Evolutionary conservation across 2,113 vertebrate species (phyloP).

Genomic region (Rhinogobius similis): DNA sequence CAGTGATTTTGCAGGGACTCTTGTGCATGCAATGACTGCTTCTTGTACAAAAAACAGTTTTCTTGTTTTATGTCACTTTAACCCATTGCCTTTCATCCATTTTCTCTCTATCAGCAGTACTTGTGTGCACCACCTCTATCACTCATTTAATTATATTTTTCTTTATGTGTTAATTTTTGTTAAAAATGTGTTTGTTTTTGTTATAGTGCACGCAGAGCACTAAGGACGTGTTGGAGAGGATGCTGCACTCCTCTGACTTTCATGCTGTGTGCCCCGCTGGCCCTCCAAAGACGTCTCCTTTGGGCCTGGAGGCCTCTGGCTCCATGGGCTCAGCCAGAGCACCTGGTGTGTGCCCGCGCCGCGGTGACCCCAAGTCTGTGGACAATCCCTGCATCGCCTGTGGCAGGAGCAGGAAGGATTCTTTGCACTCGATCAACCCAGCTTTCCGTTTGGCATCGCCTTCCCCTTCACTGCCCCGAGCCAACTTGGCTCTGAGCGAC

Average conservation of each 20-base stretch:
- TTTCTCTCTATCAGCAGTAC: slow-evolving; percentile 5
- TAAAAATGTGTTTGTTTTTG: slow-evolving; percentile 16
- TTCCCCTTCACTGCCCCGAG: slow-evolving; percentile 57
- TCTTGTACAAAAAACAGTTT: slow-evolving; percentile 7
- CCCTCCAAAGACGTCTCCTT: slow-evolving; percentile 63
- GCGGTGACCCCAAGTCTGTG: neutral
- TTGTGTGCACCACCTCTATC: slow-evolving; percentile 21
- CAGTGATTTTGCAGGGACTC: slow-evolving; percentile 2
- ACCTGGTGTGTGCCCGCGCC: slow-evolving; percentile 36
- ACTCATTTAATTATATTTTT: slow-evolving; percentile 25
- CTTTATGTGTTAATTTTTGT: neutral
- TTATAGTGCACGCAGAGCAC: slow-evolving; percentile 73
- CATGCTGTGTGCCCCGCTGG: slow-evolving; percentile 58
- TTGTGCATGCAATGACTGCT: slow-evolving; percentile 23
- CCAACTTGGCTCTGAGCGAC: slow-evolving; percentile 47
- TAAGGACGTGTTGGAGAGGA: slow-evolving; percentile 74
- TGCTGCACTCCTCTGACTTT: slow-evolving; percentile 61
- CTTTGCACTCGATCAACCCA: slow-evolving; percentile 66
- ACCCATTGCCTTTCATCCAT: slow-evolving; percentile 21
- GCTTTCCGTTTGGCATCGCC: slow-evolving; percentile 69
- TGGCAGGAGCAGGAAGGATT: slow-evolving; percentile 54
- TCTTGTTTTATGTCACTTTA: slow-evolving; percentile 25
- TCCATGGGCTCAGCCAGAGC: slow-evolving; percentile 18
- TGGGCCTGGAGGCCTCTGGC: slow-evolving; percentile 48
- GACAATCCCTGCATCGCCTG: slow-evolving; percentile 40